Percentiles rank a stretch among this genome's conserved stretches.
Evolutionary conservation across 2,888 invertebrate species (phyloP).

Genomic region (Lydus trimaculatus): DNA sequence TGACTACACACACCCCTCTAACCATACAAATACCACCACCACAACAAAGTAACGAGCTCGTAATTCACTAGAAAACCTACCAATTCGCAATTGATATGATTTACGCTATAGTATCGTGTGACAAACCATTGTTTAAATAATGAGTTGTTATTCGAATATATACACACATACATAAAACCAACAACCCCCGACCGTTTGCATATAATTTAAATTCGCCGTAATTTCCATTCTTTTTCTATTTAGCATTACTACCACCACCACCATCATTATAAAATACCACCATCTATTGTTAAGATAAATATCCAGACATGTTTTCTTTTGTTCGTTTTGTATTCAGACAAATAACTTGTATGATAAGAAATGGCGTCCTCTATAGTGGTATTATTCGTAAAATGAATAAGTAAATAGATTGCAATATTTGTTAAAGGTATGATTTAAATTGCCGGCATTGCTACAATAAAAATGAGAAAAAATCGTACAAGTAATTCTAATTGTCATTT

Average conservation of each 20-base stretch:
- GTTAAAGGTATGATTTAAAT: too few relatives aligned
- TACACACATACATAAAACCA: slow-evolving; percentile 14
- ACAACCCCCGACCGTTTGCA: not conserved
- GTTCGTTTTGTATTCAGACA: slow-evolving; percentile 27
- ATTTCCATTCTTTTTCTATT: not conserved
- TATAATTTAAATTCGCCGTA: slow-evolving; percentile 25
- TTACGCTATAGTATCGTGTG: slow-evolving; percentile 14
- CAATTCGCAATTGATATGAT: slow-evolving; percentile 10
- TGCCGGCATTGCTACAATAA: too few relatives aligned
- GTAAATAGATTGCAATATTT: not conserved
- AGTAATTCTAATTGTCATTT: not conserved
- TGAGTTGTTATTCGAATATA: slow-evolving; percentile 14
- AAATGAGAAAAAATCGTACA: too few relatives aligned
- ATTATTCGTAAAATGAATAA: not conserved
- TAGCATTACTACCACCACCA: not conserved
- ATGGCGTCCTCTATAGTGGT: not conserved
- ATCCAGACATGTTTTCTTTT: slow-evolving; percentile 18
- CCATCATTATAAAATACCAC: too few relatives aligned
- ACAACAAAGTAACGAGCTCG: not conserved
- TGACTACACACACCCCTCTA: not conserved
- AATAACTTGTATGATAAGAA: slow-evolving; percentile 24
- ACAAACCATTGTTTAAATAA: slow-evolving; percentile 27
- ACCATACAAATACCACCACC: not conserved
- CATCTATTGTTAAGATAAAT: slow-evolving; percentile 20
- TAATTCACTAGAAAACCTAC: slow-evolving; percentile 5